Base-by-base conservation (phyloP, 2,113 vertebrate species). In the Beaufortia kweichowensis region DNA sequence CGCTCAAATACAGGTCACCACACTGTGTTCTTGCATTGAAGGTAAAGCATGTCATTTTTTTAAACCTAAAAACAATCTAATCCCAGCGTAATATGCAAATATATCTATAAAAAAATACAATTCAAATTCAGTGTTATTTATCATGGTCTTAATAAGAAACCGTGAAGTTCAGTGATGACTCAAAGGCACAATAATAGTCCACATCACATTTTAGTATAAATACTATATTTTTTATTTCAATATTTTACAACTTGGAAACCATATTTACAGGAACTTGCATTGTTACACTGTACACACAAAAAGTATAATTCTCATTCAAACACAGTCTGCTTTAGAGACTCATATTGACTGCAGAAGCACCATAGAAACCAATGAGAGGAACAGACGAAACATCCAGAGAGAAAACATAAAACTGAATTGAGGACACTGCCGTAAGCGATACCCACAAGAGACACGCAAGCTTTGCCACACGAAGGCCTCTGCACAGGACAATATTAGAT, bases 201-300 rank as follows among this genome's bases (percentile, higher is more conserved):
- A 68, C 28, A 72, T 5, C 39, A 53, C 26, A 57, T 12, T 82
- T 83, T 85, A 86, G 82, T 91, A 92, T 88, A 92, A 93, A 93
- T 91, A 92, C 89, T 90, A 91, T 76, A 90, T 85, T 89, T 75
- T 92, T 91, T 92, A 92, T 91, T 91, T 91, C 90, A 91, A 92
- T 92, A 91, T 89, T 89, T 83, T 91, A 92, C 89, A 91, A 86
- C 86, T 89, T 90, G 89, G 60, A 90, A 91, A 91, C 90, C 85
- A 86, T 89, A 91, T 91, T 90, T 90, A 92, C 89, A 91, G 84
- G 85, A 89, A 90, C 87, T 85, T 91, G 90, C 87, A 85, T 88
- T 88, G 79, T 88, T 87, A 89, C 86, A 89, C 83, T 83, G 81
- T 85, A 89, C 84, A 90, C 83, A 80, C 69, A 80, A 83, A 66